phyloP scores from a whole-genome alignment of 2,888 invertebrate species.

The Myathropa florea region DNA sequence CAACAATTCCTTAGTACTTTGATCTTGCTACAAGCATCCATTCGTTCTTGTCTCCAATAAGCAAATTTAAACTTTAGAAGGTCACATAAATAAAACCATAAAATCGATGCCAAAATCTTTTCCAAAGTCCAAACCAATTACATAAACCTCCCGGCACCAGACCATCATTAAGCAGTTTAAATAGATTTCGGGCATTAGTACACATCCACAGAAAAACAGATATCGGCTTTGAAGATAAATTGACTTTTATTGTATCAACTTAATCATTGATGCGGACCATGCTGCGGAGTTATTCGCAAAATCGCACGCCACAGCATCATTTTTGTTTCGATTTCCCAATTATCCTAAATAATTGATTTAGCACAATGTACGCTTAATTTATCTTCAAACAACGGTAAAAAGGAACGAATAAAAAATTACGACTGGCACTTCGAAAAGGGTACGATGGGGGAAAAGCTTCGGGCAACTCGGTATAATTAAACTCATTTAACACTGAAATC shows the following conservation, averaged over 20 bases:
- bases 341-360: background rate
- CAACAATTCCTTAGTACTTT: no score
- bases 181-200: background rate
- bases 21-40: background rate
- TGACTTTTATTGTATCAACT: background rate
- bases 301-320: background rate
- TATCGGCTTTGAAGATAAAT: background rate
- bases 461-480: slow-evolving; percentile 29
- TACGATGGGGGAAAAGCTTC: background rate
- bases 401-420: background rate
- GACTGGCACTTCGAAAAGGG: background rate
- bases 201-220: background rate
- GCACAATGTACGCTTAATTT: slow-evolving; percentile 12
- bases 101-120: background rate
- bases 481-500: slow-evolving; percentile 12
- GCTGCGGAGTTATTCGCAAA: background rate
- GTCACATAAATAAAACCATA: background rate
- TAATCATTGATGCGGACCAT: background rate
- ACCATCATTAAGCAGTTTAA: background rate
- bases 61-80: background rate
- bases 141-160: background rate
- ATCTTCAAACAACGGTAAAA: background rate
- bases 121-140: background rate
- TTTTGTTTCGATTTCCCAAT: background rate
- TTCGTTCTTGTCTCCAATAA: background rate